Evolutionary conservation across 2,113 vertebrate species (phyloP).

Genomic region (Podocnemis expansa): DNA sequence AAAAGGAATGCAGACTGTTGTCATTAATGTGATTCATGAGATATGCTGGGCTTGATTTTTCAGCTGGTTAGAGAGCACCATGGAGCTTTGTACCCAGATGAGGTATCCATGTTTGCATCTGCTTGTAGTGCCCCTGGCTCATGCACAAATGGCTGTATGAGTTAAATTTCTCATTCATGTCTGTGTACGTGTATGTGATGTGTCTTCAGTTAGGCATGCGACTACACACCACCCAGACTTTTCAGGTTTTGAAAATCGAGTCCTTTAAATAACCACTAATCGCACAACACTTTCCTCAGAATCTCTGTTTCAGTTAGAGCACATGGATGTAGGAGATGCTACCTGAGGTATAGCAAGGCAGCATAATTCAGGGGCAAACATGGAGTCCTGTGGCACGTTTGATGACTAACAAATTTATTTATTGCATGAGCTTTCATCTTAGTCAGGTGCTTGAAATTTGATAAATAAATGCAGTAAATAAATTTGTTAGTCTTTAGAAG

Average conservation of each 20-base stretch:
- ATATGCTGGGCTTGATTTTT: rapidly evolving
- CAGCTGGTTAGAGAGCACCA: neutral
- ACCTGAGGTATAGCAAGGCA: no score
- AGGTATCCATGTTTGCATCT: neutral
- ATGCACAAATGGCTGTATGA: neutral
- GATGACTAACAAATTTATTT: no score
- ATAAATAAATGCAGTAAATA: no score
- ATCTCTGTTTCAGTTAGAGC: rapidly evolving
- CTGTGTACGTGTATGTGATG: rapidly evolving
- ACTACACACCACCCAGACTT: neutral
- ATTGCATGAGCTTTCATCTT: no score
- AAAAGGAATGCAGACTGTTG: neutral
- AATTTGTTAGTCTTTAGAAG: no score
- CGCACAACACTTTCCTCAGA: neutral
- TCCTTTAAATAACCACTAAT: neutral
- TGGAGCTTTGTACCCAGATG: rapidly evolving
- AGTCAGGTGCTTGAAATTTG: no score
- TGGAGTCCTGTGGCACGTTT: no score
- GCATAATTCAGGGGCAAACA: no score
- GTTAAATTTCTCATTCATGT: neutral
- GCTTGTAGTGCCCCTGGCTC: rapidly evolving
- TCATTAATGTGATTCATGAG: neutral
- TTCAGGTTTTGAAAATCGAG: neutral
- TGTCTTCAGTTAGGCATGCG: neutral
- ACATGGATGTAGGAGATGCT: neutral